Percentiles rank a stretch among this genome's conserved stretches.
These are phyloP conservation scores for Alectura lathami DNA, from an alignment of 2,113 vertebrate genomes.

Conservation along the genomic window DNA sequence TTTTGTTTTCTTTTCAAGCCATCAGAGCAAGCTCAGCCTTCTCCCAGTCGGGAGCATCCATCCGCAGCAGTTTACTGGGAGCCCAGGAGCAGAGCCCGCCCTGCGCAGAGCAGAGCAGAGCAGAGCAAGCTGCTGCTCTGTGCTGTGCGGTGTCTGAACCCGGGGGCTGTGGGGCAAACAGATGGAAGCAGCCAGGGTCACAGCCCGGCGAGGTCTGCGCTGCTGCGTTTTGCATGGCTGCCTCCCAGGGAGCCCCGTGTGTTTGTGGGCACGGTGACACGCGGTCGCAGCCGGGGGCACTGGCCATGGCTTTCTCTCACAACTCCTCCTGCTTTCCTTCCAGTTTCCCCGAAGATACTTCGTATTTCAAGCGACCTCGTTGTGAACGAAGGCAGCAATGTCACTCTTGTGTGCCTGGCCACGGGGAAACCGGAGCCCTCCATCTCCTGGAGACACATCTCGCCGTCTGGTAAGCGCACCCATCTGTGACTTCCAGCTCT, in stretches of 20 bases:
- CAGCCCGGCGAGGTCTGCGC: fast-evolving
- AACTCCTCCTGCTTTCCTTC: neutral
- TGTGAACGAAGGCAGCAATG: constrained; percentile 95
- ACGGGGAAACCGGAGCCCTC: constrained; percentile 94
- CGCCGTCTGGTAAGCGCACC: constrained; percentile 87
- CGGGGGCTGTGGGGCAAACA: fast-evolving
- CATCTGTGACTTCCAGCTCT: fast-evolving
- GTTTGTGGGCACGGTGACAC: fast-evolving
- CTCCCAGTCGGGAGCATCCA: neutral
- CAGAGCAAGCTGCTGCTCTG: neutral
- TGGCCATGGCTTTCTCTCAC: neutral
- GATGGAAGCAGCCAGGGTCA: neutral
- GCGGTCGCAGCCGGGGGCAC: neutral
- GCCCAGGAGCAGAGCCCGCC: neutral
- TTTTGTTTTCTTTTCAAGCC: neutral
- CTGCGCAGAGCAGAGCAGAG: fast-evolving
- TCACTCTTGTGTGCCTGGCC: constrained; percentile 94
- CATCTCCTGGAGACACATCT: constrained; percentile 98
- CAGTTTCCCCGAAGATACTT: constrained; percentile 97
- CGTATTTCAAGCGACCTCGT: constrained; percentile 90
- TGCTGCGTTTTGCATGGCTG: neutral
- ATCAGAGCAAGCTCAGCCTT: neutral
- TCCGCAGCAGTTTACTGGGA: neutral
- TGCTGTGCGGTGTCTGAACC: fast-evolving
- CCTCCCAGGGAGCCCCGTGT: fast-evolving